phyloP scores from a whole-genome alignment of 2,888 invertebrate genomes.

The Ceriagrion tenellum region DNA sequence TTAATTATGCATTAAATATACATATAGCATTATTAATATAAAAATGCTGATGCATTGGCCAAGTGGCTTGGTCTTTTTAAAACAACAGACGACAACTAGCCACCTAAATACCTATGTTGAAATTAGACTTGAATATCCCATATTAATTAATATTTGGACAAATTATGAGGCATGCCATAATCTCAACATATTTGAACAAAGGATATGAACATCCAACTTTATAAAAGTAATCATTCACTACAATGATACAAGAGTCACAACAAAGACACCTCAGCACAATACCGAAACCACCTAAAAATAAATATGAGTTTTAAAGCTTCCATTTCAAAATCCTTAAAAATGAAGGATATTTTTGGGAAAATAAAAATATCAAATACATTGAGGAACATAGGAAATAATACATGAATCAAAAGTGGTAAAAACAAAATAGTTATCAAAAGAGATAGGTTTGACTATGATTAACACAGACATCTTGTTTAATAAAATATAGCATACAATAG shows the following conservation, averaged over 20 bases:
- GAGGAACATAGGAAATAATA: too few species aligned
- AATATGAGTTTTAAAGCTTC: not conserved
- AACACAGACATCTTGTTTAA: not conserved
- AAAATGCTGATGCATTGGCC: not conserved
- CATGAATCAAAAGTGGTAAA: too few species aligned
- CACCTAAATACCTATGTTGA: not conserved
- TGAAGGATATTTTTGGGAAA: not conserved
- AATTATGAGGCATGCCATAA: too few species aligned
- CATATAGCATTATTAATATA: not conserved
- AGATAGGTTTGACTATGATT: too few species aligned
- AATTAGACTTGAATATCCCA: too few species aligned
- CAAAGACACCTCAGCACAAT: not conserved
- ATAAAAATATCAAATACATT: not conserved
- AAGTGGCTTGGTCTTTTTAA: not conserved
- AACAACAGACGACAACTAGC: not conserved
- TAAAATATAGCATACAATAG: not conserved
- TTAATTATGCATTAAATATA: not conserved
- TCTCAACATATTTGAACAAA: not conserved
- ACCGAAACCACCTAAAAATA: not conserved
- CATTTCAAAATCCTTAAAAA: not conserved
- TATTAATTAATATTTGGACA: too few species aligned
- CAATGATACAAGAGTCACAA: not conserved
- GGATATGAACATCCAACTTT: not conserved
- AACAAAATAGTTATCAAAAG: too few species aligned
- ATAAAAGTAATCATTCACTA: not conserved